Base-by-base conservation (phyloP, 2,888 invertebrate genomes). In the Neoaliturus tenellus region DNA sequence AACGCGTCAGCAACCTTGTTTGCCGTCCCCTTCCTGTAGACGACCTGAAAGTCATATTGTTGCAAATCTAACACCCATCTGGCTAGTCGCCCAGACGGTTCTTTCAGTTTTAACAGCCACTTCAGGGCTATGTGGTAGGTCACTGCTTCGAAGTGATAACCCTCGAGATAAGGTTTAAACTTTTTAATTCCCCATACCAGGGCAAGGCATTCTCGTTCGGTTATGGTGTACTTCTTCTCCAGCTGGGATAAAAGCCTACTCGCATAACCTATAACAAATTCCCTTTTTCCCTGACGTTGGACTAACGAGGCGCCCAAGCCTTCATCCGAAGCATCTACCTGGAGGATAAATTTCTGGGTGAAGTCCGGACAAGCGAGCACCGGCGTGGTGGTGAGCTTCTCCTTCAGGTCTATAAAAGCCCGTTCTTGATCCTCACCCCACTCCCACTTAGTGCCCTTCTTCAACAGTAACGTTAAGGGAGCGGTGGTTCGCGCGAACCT, bases 331-430 rank as follows among this genome's bases (percentile, higher is more conserved):
- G 39, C 39, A 12, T 39, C 39, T 39, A 12, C 12, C 39, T 39
- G 39, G 12, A 39, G 5, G 39, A 39, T 8, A 31, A 87, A 87
- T 0, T 84, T 83, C 12, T 69, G 14, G 3, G 25, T 33, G 20
- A 86, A 87, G n/a, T 87, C 81, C 0, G 86, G 87, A 39, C 85
- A 86, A 0, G 83, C 41, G 1, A 87, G 58, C 0, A 84, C 83
- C 0, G 86, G 87, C 0, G 87, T 51, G 0, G 83, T 10, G 0
- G 84, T 31, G 0, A 87, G 20, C 4, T 44, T 35, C 0, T 12
- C 25, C 2, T 80, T 80, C n/a, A 80, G n/a, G 28, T 17, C 10
- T 17, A 23, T 14, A 28, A 80, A 80, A 3, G 80, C 55, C 14
- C 8, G n/a, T 20, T 80, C 28, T 17, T 48, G 25, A 6, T 55